These are phyloP conservation scores for Xylota segnis DNA, from an alignment of 2,888 invertebrate species.

Conservation along the genomic window DNA sequence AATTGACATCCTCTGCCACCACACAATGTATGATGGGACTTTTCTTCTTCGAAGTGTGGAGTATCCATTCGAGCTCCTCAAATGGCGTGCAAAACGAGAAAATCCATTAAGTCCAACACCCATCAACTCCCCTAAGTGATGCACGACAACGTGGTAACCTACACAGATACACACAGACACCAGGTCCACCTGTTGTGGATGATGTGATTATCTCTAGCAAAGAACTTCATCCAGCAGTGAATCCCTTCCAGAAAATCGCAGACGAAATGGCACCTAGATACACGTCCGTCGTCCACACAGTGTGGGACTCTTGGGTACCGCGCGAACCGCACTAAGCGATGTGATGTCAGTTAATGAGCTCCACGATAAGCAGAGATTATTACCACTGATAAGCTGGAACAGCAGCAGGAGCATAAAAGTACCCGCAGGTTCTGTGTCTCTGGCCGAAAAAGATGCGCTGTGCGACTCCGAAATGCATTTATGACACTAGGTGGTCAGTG, in stretches of 20 bases:
- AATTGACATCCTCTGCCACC: slow-evolving; percentile 18
- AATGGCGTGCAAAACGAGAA: slow-evolving; percentile 36
- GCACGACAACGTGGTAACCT: too few relatives aligned
- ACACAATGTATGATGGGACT: not conserved
- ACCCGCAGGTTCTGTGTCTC: slow-evolving; percentile 61
- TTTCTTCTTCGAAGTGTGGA: not conserved
- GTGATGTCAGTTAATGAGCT: slow-evolving; percentile 73
- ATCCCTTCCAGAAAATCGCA: slow-evolving; percentile 47
- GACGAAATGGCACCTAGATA: slow-evolving; percentile 70
- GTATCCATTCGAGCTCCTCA: not conserved
- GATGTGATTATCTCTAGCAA: slow-evolving; percentile 41
- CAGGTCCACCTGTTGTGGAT: slow-evolving; percentile 58
- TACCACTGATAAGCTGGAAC: slow-evolving; percentile 59
- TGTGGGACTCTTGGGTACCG: not conserved
- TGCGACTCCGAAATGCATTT: slow-evolving; percentile 20
- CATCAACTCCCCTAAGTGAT: slow-evolving; percentile 9
- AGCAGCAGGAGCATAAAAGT: slow-evolving; percentile 55
- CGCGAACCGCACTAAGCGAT: slow-evolving; percentile 36
- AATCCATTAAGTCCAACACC: slow-evolving; percentile 54
- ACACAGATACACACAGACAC: not conserved
- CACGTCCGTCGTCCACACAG: slow-evolving; percentile 14
- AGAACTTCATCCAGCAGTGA: slow-evolving; percentile 33
- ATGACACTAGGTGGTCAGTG: slow-evolving; percentile 72
- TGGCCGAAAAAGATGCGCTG: not conserved
- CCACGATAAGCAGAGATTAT: slow-evolving; percentile 68